These are phyloP conservation scores for Orthonyx spaldingii DNA, from an alignment of 2,113 vertebrate genomes.

Conservation along the genomic window DNA sequence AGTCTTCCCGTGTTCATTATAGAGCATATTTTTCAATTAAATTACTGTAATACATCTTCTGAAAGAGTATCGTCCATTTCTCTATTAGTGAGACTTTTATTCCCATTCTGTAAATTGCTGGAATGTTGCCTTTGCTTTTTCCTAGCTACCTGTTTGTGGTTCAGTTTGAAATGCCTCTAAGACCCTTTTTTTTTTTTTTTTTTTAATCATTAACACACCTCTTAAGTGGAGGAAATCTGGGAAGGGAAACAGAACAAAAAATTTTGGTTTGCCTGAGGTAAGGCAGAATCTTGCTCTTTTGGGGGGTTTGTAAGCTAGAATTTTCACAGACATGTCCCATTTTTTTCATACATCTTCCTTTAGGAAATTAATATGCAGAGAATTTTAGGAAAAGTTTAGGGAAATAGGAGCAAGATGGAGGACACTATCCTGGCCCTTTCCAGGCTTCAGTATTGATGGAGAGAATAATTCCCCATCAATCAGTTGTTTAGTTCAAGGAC, in stretches of 20 bases:
- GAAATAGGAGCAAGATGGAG: not conserved
- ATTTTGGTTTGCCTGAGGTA: not conserved
- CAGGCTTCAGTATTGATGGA: not conserved
- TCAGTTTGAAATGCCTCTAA: not conserved
- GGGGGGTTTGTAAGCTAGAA: not conserved
- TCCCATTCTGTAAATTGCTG: not conserved
- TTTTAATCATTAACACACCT: fast-evolving
- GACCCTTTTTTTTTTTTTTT: too few relatives aligned
- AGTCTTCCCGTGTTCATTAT: fast-evolving
- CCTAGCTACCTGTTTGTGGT: not conserved
- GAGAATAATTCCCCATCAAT: not conserved
- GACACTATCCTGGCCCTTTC: not conserved
- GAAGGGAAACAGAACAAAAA: not conserved
- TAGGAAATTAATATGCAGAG: not conserved
- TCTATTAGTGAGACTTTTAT: not conserved
- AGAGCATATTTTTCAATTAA: not conserved
- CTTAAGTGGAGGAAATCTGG: not conserved
- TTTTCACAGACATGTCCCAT: not conserved
- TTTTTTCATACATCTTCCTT: not conserved
- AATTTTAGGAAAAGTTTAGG: not conserved
- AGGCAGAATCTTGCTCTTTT: not conserved
- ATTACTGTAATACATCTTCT: not conserved
- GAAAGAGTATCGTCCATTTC: too few relatives aligned
- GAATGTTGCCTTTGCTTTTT: not conserved
- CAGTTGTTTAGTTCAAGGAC: not conserved